Evolutionary conservation across 2,113 vertebrate genomes (phyloP).

Genomic region (Pseudopipra pipra): DNA sequence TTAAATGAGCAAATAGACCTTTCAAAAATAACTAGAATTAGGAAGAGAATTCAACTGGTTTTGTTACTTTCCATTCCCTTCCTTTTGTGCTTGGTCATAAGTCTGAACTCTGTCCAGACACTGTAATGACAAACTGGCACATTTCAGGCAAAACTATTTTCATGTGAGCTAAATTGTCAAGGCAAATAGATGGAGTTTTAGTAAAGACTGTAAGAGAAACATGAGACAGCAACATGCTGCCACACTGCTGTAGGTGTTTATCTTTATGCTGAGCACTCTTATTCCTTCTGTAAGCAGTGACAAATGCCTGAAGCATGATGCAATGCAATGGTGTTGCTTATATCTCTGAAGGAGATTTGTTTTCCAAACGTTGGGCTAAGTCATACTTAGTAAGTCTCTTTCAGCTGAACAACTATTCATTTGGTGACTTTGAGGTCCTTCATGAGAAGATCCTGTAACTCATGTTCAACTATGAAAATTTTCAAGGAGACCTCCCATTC

Average conservation of each 20-base stretch:
- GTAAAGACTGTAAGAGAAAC: background rate
- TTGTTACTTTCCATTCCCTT: background rate
- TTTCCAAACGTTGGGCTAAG: background rate
- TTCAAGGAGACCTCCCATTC: background rate
- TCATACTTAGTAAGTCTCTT: background rate
- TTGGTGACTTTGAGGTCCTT: background rate
- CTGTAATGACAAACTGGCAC: background rate
- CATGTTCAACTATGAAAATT: background rate
- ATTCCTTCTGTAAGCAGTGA: background rate
- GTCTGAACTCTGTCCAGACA: background rate
- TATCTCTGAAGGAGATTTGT: background rate
- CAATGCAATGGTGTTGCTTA: background rate
- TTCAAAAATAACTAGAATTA: background rate
- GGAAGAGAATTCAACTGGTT: background rate
- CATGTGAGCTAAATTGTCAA: background rate
- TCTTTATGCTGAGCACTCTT: background rate
- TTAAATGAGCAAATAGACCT: background rate
- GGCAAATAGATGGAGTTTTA: background rate
- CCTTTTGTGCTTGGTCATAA: background rate
- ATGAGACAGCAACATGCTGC: background rate
- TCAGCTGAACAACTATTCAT: background rate
- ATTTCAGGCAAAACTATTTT: conserved; percentile 9
- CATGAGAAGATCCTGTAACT: background rate
- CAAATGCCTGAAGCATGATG: background rate
- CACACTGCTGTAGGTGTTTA: background rate